Base-by-base conservation (phyloP, 2,113 vertebrate genomes). In the Dendropsophus ebraccatus region DNA sequence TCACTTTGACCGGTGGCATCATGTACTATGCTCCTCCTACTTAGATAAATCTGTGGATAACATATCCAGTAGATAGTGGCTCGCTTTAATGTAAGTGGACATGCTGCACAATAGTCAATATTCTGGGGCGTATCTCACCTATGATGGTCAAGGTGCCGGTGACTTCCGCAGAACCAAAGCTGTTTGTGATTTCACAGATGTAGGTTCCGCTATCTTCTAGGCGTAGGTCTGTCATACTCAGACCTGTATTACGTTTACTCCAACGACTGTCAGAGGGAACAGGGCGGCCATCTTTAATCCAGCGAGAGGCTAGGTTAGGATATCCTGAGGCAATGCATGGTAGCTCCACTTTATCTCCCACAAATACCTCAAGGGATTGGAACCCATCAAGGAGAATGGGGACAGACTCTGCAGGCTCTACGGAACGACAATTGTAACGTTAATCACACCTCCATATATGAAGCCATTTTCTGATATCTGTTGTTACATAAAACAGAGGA, bases 121-220 rank as follows among this genome's bases (percentile, higher is more conserved):
- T 60, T 14, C 47, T 30, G 25, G 30, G 16, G 12, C 5, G 10
- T 58, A 3, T 85, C 93, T 93, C 90, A 99, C 98, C 97, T 14
- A 99, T 96, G 88, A 99, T 94, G 0, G 94, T 97, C 90, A 99
- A 96, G 91, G 95, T 96, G 87, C 97, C 97, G 0, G 96, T 97
- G 92, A 96, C 97, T 92, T 99, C 98, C 85, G 97, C 96, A 1
- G 97, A 99, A 85, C 98, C 98, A 0, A 99, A 99, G 91, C 97
- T 99, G 92, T 99, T 99, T 90, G 97, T 99, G 91, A 99, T 97
- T 91, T 99, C 98, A 72, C 98, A 99, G 89, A 99, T 96, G 93
- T 99, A 99, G 90, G 96, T 97, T 47, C 98, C 97, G 0, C 97
- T 97, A 93, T 99, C 98, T 92, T 98, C 97, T 0, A 97, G 93